Evolutionary conservation across 2,888 invertebrate genomes (phyloP), one percentile per base, ranked within the genome.

Genomic region (Luperina nickerlii): DNA sequence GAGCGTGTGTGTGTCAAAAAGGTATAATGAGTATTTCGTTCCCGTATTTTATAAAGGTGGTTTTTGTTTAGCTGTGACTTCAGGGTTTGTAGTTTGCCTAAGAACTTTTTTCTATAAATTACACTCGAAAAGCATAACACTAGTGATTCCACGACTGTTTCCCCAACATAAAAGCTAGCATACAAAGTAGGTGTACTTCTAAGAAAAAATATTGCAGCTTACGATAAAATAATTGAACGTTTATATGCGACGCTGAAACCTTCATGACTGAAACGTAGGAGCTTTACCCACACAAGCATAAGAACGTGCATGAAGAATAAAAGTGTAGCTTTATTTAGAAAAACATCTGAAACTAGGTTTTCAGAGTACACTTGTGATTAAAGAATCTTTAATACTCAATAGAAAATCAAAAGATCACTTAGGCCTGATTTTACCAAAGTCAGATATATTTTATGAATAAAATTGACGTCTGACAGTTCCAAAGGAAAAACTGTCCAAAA

Each of bases 181-280:
- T 57, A 57, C 8, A 32, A 38, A 57, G 18, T 38, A 38, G 38
- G 38, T 2, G 38, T 45, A 66, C 32, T 78, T 63, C 8, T 45
- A 13, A n/a, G 13, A 24, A 62, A 72, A 71, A 54, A 45, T 54
- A 57, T 57, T 57, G 38, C 54, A 27, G 32, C 63, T 57, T 48
- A 66, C 32, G 27, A 51, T 13, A 38, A 8, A 20, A 38, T 70
- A 45, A 81, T 20, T 45, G 32, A 63, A 11, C 32, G 54, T 80
- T 79, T 79, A 45, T 81, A 81, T 78, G 54, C 63, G 20, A 45
- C 18, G n/a, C 63, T 81, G n/a, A 65, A 66, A 66, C 32, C n/a
- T 65, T 65, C 54, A 48, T 27, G 48, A 18, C 6, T 79, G 27
- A 42, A 81, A 72, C 45, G n/a, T n/a, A 45, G 6, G 18, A 32